phyloP scores from a whole-genome alignment of 1,140 invertebrate genomes.

The Colletes latitarsis region DNA sequence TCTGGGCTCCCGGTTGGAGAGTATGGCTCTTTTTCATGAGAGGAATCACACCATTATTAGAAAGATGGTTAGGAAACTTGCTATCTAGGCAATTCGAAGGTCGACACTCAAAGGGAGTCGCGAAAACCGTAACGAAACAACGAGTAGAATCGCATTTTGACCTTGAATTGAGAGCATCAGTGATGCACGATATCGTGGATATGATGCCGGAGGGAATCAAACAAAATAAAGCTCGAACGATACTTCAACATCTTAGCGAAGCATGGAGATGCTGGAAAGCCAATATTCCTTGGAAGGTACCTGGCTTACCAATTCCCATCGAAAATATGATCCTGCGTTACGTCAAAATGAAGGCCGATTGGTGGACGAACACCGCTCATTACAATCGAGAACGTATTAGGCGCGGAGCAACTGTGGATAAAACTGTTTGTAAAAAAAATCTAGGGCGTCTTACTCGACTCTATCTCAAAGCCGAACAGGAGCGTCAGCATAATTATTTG shows the following conservation, averaged over 20 bases:
- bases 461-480: slow-evolving; percentile 99
- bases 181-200: slow-evolving; percentile 99
- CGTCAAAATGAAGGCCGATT: slow-evolving; percentile 99
- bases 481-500: slow-evolving; percentile 99
- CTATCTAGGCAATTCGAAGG: slow-evolving; percentile 99
- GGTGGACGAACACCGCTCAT: slow-evolving; percentile 99
- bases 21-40: slow-evolving; percentile 99
- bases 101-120: slow-evolving; percentile 98
- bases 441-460: slow-evolving; percentile 97
- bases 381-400: slow-evolving; percentile 99
- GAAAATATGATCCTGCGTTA: slow-evolving; percentile 99
- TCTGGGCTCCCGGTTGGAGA: slow-evolving; percentile 99
- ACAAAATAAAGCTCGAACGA: slow-evolving; percentile 99
- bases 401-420: slow-evolving; percentile 97
- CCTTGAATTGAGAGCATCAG: slow-evolving; percentile 97
- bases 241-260: slow-evolving; percentile 99
- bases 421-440: slow-evolving; percentile 99
- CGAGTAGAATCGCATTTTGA: slow-evolving; percentile 99
- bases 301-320: slow-evolving; percentile 98
- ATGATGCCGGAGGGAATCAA: slow-evolving; percentile 99
- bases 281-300: slow-evolving; percentile 99
- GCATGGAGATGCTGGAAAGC: slow-evolving; percentile 99
- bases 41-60: slow-evolving; percentile 98
- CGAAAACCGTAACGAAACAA: slow-evolving; percentile 99
- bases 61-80: slow-evolving; percentile 99